Evolutionary conservation across 1,140 invertebrate genomes (phyloP), one percentile per base, ranked within the genome.

Genomic region (Tribolium madens): DNA sequence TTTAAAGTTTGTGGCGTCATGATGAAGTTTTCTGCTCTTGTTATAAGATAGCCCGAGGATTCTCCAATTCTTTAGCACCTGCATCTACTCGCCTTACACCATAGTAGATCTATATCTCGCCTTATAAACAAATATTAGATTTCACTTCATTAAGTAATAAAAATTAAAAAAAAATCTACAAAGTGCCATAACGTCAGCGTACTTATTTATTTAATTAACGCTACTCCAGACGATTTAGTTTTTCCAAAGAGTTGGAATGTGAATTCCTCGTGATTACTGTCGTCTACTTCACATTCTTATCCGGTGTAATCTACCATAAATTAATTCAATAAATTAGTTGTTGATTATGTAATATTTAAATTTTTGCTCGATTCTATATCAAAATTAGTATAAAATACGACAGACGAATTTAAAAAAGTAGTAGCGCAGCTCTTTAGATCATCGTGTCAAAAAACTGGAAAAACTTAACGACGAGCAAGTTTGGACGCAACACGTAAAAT

Each of bases 41-140:
- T 42, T 42, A 57, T 57, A 57, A 57, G 17, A 33, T 64, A 14
- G 57, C 57, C 57, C 10, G 7, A 64, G 57, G 57, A 64, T 64
- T 10, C 4, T 64, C 21, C 14, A 60, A 60, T 60, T 60, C 18
- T 26, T 18, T 4, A 4, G 15, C 50, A 52, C 50, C 52, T 64
- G 57, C 57, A 64, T 26, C 57, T 64, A 26, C 57, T 64, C 57
- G 26, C 31, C 26, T 64, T 64, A 33, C 57, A 21, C 14, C 17
- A 64, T 9, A n/a, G n/a, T n/a, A 1, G 21, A 64, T 64, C 57
- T 18, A 6, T 64, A 64, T 64, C 57, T 64, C 36, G 3, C 26
- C 10, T 64, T 57, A 57, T 57, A 10, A 9, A 18, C 17, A 57
- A 21, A 57, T 57, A 57, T 57, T 50, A 14, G 13, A 50, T 50